Conservation (phyloP, 2,888 invertebrate genomes). For the Rhamphomyia laevipes region DNA sequence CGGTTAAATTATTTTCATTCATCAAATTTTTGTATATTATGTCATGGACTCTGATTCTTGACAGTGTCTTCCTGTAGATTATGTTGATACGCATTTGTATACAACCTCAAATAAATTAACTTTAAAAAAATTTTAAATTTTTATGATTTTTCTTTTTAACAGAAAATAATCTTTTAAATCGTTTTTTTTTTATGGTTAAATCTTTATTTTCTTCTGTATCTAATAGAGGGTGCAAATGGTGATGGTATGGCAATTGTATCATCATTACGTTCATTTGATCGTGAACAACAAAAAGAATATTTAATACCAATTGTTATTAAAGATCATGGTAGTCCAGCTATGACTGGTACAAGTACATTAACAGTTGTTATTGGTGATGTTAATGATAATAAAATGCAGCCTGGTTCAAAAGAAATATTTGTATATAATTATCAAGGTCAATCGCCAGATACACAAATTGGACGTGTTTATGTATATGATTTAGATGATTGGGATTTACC, state of each 20-base stretch:
- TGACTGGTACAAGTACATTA: conserved; percentile 91
- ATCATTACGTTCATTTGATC: conserved; percentile 82
- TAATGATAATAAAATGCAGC: conserved; percentile 98
- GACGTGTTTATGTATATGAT: conserved; percentile 93
- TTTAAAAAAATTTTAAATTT: too few species aligned
- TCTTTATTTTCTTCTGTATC: not conserved
- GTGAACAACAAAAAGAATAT: conserved; percentile 93
- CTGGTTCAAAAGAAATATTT: conserved; percentile 92
- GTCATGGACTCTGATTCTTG: too few species aligned
- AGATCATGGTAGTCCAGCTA: conserved; percentile 91
- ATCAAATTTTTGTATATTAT: too few species aligned
- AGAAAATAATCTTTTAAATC: too few species aligned
- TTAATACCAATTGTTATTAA: conserved; percentile 94
- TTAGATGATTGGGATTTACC: conserved; percentile 97
- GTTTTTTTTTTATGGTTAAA: not conserved
- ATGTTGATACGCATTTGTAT: too few species aligned
- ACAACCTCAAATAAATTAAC: too few species aligned
- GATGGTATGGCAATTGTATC: conserved; percentile 98
- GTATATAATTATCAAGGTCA: conserved; percentile 94
- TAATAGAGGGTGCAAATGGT: conserved; percentile 83
- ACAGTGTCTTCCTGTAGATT: too few species aligned
- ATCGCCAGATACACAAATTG: conserved; percentile 82
- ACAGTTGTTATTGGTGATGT: conserved; percentile 96
- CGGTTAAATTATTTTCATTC: too few species aligned
- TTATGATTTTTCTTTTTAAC: too few species aligned